Evolutionary conservation across 2,113 vertebrate genomes (phyloP).

Genomic region (Hyperoodon ampullatus): DNA sequence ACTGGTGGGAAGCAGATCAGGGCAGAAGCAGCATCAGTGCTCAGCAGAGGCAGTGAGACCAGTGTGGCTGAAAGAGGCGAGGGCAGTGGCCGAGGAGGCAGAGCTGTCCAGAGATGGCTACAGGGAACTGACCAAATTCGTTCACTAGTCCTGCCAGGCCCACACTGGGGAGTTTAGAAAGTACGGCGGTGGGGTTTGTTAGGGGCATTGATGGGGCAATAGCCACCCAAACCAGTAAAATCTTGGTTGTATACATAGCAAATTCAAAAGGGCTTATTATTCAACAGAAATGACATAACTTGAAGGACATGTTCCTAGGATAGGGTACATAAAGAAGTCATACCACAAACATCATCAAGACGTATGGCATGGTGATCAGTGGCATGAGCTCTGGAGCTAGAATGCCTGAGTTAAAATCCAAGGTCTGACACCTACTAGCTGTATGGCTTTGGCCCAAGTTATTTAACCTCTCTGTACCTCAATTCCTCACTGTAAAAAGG

Average conservation of each 20-base stretch:
- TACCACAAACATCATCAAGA: not conserved
- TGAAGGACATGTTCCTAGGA: not conserved
- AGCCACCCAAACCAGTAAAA: not conserved
- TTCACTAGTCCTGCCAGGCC: not conserved
- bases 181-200: not conserved
- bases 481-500: not conserved
- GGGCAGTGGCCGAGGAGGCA: not conserved
- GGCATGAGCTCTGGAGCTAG: not conserved
- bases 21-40: not conserved
- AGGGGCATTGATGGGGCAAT: not conserved
- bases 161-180: not conserved
- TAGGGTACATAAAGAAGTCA: not conserved
- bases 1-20: not conserved
- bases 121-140: not conserved
- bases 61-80: not conserved
- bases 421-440: not conserved
- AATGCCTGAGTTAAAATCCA: not conserved
- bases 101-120: not conserved
- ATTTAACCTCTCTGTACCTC: not conserved
- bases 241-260: not conserved
- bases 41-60: not conserved
- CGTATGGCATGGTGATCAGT: not conserved
- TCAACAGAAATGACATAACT: not conserved
- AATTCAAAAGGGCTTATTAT: not conserved
- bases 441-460: not conserved